Conservation (phyloP, 2,888 invertebrate species). For the Tetanocera ferruginea region DNA sequence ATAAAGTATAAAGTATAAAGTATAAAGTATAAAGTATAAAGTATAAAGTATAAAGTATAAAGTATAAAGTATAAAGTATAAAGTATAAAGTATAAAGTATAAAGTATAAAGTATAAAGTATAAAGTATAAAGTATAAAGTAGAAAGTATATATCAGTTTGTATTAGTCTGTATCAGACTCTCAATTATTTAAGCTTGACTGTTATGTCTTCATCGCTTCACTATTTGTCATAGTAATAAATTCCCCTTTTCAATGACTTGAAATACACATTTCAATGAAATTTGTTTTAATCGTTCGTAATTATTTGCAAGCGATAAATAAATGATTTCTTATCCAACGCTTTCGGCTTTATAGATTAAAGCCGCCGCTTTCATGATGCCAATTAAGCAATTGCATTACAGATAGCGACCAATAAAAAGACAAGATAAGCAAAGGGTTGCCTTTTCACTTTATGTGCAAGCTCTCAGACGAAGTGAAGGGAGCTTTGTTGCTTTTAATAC, state of each 20-base stretch:
- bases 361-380: not conserved
- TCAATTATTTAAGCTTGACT: not conserved
- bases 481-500: too few relatives aligned
- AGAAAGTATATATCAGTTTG: too few relatives aligned
- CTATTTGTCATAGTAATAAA: not conserved
- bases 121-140: too few relatives aligned
- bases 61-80: too few relatives aligned
- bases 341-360: constrained; percentile 6
- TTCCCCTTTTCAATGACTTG: not conserved
- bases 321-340: constrained; percentile 3
- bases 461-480: too few relatives aligned
- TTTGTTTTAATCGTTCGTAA: not conserved
- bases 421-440: not conserved
- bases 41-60: too few relatives aligned
- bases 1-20: too few relatives aligned
- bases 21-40: too few relatives aligned
- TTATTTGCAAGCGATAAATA: constrained; percentile 16
- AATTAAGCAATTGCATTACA: not conserved
- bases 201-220: not conserved
- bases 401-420: not conserved
- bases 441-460: too few relatives aligned
- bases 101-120: too few relatives aligned
- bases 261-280: not conserved
- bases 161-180: too few relatives aligned
- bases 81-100: too few relatives aligned